Evolutionary conservation across 2,888 invertebrate species (phyloP), one percentile per base, ranked within the genome.

Genomic region (Steinernema hermaphroditum): DNA sequence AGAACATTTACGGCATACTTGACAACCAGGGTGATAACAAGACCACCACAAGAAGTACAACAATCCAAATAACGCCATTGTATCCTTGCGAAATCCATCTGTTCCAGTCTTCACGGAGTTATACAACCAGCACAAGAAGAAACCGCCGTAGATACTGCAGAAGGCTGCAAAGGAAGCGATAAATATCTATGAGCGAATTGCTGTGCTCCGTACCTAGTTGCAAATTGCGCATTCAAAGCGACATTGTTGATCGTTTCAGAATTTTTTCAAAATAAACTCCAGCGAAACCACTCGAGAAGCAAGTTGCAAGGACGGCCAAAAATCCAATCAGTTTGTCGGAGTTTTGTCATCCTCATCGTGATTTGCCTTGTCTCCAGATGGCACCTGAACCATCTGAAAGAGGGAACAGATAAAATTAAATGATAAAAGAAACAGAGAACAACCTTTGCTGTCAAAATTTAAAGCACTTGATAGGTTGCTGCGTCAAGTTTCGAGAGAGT

Each of bases 381-480:
- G 46, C 76, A 73, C 50, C 72, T 74, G 19, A 19, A 24, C 19
- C 86, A 14, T 89, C 89, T n/a, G 90, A 97, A 37, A 90, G 84
- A 8, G 95, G 91, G 22, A 97, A 89, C 8, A 94, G 87, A 0
- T 93, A 87, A 57, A 97, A 88, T 0, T 96, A 93, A 46, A 91
- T 91, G 72, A 97, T 89, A 82, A 97, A 93, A 6, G 93, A 87
- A 0, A 97, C 94, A 29, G 96, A 93, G 87, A 97, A 96, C 88
- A 97, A 90, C n/a, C 24, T 97, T 97, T 12, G 97, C 97, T 16
- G 97, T 97, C 19, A 97, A 89, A 81, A 97, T 93, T 89, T 97
- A 97, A 78, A 97, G 88, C 88, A 97, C 94, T 82, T 90, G 89
- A 81, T 89, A 89, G 0, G 89, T 89, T 27, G 89, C 89, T 2